Base-by-base conservation (phyloP, 2,113 vertebrate species). In the Aphyosemion australe region DNA sequence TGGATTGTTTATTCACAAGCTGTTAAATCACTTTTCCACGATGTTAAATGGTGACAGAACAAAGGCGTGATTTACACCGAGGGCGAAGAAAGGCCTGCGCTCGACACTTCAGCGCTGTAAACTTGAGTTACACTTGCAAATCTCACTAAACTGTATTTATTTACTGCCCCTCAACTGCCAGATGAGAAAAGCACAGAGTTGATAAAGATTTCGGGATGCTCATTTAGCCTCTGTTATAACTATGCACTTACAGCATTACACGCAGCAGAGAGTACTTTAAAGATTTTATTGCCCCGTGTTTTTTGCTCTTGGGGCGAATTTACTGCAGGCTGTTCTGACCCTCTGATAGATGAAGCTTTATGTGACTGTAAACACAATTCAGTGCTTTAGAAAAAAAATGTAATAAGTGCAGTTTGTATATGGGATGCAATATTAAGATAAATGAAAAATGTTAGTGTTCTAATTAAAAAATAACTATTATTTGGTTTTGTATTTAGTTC, bases 231-330 rank as follows among this genome's bases (percentile, higher is more conserved):
- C 48, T 52, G 31, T 71, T 57, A 65, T 18, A 21, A 26, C 14
- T 6, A 5, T 11, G 5, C 13, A 4, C 37, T 19, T 13, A 21
- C 42, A 58, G 50, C 47, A 21, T 37, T 15, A 59, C 19, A 49
- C 66, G 43, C 42, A 49, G 66, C 65, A 5, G 34, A 18, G 34
- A 66, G 31, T 19, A 10, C 54, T 65, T 81, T 63, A 46, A 39
- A 52, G 60, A 65, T 42, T 69, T 68, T 37, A 8, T 12, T 32
- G 14, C 12, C 59, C 8, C 10, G 16, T 65, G 50, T 50, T 72
- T n/a, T 74, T 55, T 37, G 57, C 49, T 62, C 59, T 51, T 21
- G 31, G 26, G 45, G 34, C 58, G 18, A 20, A 43, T 50, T 26
- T 14, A 55, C 0, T 61, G 59, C 37, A 70, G 69, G 16, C 43